Evolutionary conservation across 1,140 invertebrate species (phyloP).

Genomic region (Gryllus bimaculatus): DNA sequence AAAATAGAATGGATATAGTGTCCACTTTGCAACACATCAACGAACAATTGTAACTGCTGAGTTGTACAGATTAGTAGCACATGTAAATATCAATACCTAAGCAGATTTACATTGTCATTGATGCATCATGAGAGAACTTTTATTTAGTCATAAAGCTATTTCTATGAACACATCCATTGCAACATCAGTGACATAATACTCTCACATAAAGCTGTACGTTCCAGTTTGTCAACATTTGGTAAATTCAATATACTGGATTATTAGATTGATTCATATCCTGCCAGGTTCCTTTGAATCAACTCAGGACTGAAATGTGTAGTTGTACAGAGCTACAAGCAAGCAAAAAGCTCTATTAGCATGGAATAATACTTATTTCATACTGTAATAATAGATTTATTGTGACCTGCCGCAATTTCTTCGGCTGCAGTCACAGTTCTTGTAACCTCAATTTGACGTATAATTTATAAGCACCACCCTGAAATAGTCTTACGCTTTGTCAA

Average conservation of each 20-base stretch:
- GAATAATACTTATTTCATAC: slow-evolving; percentile 12
- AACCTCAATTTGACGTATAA: slow-evolving; percentile 2
- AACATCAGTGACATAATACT: slow-evolving; percentile 3
- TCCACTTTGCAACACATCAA: background rate
- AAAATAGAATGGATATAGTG: slow-evolving; percentile 5
- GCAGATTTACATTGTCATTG: background rate
- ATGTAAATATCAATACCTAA: background rate
- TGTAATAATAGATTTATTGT: background rate
- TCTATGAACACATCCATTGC: slow-evolving; percentile 9
- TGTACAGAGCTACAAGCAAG: slow-evolving; percentile 15
- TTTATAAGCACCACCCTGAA: slow-evolving; percentile 15
- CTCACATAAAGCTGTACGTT: background rate
- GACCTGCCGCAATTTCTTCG: background rate
- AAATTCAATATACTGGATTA: background rate
- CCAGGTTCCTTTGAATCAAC: background rate
- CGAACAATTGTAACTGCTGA: background rate
- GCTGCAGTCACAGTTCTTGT: background rate
- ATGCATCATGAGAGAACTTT: background rate
- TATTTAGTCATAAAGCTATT: slow-evolving; percentile 2
- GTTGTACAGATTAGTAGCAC: background rate
- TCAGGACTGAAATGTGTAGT: slow-evolving; percentile 15
- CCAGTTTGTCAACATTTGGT: background rate
- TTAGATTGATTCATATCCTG: background rate
- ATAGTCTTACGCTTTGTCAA: slow-evolving; percentile 9
- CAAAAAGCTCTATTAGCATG: slow-evolving; percentile 16